These are phyloP conservation scores for Drosophila mojavensis DNA, from an alignment of 1,140 invertebrate genomes.

Conservation along the genomic window DNA sequence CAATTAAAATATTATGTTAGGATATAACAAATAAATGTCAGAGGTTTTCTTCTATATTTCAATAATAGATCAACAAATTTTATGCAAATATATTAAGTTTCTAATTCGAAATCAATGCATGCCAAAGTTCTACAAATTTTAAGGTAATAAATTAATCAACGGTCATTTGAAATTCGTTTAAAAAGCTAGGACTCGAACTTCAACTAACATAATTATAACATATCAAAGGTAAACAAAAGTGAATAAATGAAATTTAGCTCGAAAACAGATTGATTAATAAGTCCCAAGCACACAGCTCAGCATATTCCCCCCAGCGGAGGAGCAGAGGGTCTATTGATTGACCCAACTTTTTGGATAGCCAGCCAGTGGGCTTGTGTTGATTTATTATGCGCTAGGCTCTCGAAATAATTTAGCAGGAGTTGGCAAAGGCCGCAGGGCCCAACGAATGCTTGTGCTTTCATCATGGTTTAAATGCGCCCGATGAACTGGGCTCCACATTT, in stretches of 20 bases:
- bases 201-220: conserved; percentile 5
- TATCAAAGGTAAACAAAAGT: neutral
- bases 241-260: conserved; percentile 10
- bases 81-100: no score
- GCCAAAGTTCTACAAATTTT: neutral
- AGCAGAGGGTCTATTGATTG: conserved; percentile 16
- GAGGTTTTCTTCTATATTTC: no score
- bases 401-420: conserved; percentile 57
- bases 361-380: conserved; percentile 38
- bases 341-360: conserved; percentile 6
- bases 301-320: neutral
- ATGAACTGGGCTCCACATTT: conserved; percentile 66
- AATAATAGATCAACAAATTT: no score
- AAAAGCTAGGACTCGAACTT: neutral
- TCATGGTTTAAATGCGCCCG: conserved; percentile 60
- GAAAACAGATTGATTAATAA: conserved; percentile 22
- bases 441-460: conserved; percentile 31
- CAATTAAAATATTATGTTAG: no score
- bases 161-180: neutral
- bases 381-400: conserved; percentile 53
- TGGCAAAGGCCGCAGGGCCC: conserved; percentile 51
- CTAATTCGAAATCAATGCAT: no score
- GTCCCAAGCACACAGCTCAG: neutral
- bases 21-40: no score
- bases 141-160: neutral